Evolutionary conservation across 2,797 vertebrate species (phyloP), one percentile per base, ranked within the genome.

Genomic region (Lates japonicus): DNA sequence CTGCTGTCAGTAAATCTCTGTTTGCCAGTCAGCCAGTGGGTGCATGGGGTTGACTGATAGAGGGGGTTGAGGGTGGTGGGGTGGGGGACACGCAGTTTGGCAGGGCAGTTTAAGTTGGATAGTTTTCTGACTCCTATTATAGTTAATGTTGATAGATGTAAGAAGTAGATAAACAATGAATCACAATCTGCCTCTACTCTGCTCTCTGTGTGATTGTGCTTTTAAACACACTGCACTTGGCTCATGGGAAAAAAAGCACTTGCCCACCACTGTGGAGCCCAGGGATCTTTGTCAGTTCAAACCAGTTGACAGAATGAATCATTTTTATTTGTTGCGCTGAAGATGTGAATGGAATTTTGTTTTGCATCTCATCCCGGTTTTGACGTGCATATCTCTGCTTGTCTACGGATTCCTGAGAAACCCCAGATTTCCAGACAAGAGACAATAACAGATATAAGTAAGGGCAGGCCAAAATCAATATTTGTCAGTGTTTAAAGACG

Each of bases 281-380:
- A 52, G 12, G 39, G 65, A 25, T 51, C 51, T 70, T 70, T 68
- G 14, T 70, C 41, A 70, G n/a, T 37, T 64, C 16, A 72, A 20
- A 52, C 68, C 16, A 31, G 74, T 78, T 57, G 66, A 87, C 41
- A 68, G 37, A 20, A 31, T 80, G 57, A 87, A 51, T 81, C 75
- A 68, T 78, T 55, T 60, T 61, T 59, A 16, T 65, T 79, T 78
- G 52, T 44, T 75, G 19, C 41, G 13, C 49, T 19, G 57, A 70
- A 79, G 64, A 39, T 71, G 41, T 83, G 58, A 84, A 76, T 79
- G 61, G 41, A 68, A 29, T 60, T 64, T 65, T 68, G 25, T 74
- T 72, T 51, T 76, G 31, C 2, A 29, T 72, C 75, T 78, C n/a
- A 48, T 25, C 19, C 4, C 35, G 39, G 12, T 73, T 29, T 29